phyloP scores from a whole-genome alignment of 2,797 vertebrate genomes.

The Tiaroga cobitis region DNA sequence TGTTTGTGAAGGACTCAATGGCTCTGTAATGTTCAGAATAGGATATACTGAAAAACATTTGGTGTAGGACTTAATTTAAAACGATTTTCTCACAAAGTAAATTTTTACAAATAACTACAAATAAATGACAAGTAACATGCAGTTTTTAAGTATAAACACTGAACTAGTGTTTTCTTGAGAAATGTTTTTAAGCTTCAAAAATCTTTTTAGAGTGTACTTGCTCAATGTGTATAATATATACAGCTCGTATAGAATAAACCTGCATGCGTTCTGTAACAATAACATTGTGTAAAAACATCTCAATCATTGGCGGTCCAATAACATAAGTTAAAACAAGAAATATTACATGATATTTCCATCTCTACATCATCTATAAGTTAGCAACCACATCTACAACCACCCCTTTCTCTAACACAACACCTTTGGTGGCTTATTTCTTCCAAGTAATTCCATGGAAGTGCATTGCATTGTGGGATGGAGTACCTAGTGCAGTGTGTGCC shows the following conservation, averaged over 20 bases:
- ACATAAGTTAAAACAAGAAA: not conserved
- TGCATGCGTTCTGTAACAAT: not conserved
- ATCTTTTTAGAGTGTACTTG: not conserved
- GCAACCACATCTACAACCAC: not conserved
- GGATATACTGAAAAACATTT: not conserved
- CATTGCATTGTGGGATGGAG: not conserved
- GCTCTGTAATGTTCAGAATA: not conserved
- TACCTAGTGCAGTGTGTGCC: not conserved
- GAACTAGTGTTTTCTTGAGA: not conserved
- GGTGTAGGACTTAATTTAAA: not conserved
- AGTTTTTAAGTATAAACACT: not conserved
- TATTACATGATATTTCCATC: not conserved
- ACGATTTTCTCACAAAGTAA: not conserved
- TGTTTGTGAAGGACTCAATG: not conserved
- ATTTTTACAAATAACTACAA: not conserved
- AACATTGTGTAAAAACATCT: not conserved
- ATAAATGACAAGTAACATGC: not conserved
- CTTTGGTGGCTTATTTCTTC: not conserved
- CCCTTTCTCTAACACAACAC: not conserved
- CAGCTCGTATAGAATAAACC: not conserved
- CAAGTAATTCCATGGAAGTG: not conserved
- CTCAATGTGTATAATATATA: not conserved
- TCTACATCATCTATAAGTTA: not conserved
- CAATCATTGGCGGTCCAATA: not conserved
- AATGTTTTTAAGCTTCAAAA: not conserved